Conservation (phyloP, 2,113 vertebrate genomes). For the Macrotus californicus region DNA sequence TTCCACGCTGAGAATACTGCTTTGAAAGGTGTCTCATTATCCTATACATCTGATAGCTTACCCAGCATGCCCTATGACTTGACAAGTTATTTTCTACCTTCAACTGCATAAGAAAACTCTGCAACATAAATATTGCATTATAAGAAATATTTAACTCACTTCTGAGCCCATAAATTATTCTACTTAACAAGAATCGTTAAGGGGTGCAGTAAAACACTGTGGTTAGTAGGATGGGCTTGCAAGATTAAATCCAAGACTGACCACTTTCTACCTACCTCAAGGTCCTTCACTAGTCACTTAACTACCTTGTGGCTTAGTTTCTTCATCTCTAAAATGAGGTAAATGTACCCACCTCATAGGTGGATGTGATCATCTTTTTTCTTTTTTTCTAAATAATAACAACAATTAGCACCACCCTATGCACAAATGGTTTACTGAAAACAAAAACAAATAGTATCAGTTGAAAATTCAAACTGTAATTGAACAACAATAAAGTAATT, state of each 20-base stretch:
- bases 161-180: not conserved
- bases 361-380: not conserved
- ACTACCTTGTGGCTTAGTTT: not conserved
- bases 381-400: conserved; percentile 28
- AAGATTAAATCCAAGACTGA: not conserved
- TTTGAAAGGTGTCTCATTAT: conserved; percentile 68
- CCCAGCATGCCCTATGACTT: conserved; percentile 18
- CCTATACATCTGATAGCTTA: not conserved
- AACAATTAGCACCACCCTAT: not conserved
- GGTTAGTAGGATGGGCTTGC: not conserved
- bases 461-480: no score
- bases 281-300: not conserved
- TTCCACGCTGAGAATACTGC: conserved; percentile 29
- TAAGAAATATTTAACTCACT: not conserved
- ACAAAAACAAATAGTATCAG: not conserved
- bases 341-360: not conserved
- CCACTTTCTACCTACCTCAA: not conserved
- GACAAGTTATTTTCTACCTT: conserved; percentile 41
- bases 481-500: no score
- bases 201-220: not conserved
- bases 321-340: not conserved
- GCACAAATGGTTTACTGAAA: not conserved
- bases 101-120: conserved; percentile 7
- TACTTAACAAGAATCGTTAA: not conserved
- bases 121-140: conserved; percentile 10